Base-by-base conservation (phyloP, 2,888 invertebrate species). In the Plagodis pulveraria region DNA sequence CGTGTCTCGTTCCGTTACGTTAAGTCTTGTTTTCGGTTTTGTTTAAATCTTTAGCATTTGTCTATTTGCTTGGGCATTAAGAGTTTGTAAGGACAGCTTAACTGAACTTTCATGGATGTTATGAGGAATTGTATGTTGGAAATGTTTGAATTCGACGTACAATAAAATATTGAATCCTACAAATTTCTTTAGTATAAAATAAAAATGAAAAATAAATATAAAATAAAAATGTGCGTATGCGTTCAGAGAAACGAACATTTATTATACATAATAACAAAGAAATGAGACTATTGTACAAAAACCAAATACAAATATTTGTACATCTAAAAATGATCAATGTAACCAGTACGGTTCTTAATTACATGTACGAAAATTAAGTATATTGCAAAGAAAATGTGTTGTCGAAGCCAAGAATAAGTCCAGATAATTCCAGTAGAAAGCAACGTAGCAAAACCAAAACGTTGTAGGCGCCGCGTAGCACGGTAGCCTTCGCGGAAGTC, bases 401-500 rank as follows among this genome's bases (percentile, higher is more conserved):
- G 22, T 22, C 4, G 22, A 1, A 8, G 1, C 38, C 38, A 38
- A 38, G 38, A 38, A 38, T 10, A 44, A 45, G 33, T 40, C 45
- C 32, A 46, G 35, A 33, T 2, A 52, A 44, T 52, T 40, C 45
- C 49, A 53, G 42, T 45, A 42, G 35, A 35, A 45, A 58, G 44
- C 50, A 50, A 52, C 45, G 6, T 38, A 53, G 40, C 8, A 40
- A 40, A 35, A 56, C 43, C 40, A 40, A 57, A 58, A 48, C 55
- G 49, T 67, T 62, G 72, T 72, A 80, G 83, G 85, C 83, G 83
- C 81, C 71, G 90, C 89, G 91, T 91, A 91, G 65, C 74, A 67
- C 90, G 72, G 92, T 78, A 89, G 91, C 87, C 76, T 78, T 72
- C 77, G 83, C 82, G 62, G 57, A 58, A 57, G 77, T 72, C 77